These are phyloP conservation scores for Ylistrum balloti DNA, from an alignment of 1,140 invertebrate species.

Conservation along the genomic window DNA sequence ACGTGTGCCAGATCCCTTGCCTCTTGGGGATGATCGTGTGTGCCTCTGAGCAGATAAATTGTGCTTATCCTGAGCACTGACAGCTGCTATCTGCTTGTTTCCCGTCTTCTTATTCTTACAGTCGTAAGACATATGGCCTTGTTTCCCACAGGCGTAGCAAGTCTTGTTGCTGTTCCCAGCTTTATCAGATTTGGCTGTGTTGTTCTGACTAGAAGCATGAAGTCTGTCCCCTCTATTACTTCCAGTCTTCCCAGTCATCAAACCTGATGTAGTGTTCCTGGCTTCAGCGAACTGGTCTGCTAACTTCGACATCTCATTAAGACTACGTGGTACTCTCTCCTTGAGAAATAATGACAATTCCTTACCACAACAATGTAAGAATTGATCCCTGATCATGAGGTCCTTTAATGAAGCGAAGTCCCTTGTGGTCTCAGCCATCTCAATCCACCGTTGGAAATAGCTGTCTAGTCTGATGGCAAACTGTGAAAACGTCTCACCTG, in stretches of 20 bases:
- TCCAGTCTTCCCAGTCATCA: background rate
- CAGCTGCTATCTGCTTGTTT: background rate
- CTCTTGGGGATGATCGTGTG: too few relatives aligned
- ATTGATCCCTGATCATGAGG: slow-evolving; percentile 44
- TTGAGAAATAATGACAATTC: too few relatives aligned
- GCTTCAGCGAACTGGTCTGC: too few relatives aligned
- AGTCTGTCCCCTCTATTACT: background rate
- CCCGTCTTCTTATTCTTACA: background rate
- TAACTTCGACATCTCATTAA: too few relatives aligned
- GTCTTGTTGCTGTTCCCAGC: slow-evolving; percentile 1
- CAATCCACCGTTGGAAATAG: slow-evolving; percentile 51
- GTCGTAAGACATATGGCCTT: slow-evolving; percentile 13
- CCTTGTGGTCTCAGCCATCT: slow-evolving; percentile 26
- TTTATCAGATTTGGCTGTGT: background rate
- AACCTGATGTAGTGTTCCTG: too few relatives aligned
- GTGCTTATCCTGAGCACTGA: background rate
- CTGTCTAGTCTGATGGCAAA: slow-evolving; percentile 46
- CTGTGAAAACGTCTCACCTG: too few relatives aligned
- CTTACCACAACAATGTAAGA: too few relatives aligned
- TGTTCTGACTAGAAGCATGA: background rate
- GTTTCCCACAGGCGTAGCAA: background rate
- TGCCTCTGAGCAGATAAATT: too few relatives aligned
- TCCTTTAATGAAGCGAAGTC: slow-evolving; percentile 30
- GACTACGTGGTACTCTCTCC: too few relatives aligned
- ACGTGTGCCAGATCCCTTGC: background rate